phyloP scores from a whole-genome alignment of 2,797 vertebrate species.

The Geotria australis region DNA sequence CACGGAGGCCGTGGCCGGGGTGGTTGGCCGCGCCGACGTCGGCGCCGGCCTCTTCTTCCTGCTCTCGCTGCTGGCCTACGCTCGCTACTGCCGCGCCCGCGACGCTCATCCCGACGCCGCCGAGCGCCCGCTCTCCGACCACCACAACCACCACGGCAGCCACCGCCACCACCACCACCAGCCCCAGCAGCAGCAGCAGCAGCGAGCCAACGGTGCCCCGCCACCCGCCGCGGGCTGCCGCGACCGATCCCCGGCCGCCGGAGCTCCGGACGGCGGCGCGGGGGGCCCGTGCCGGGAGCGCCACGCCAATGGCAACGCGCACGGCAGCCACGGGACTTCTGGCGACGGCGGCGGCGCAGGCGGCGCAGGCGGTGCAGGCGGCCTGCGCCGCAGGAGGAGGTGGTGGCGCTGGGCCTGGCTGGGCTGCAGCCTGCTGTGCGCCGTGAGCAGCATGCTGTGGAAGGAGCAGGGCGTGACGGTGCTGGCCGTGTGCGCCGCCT shows the following conservation, averaged over 20 bases:
- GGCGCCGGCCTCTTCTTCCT: conserved; percentile 78
- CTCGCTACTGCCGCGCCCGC: conserved; percentile 43
- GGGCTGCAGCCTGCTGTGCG: conserved; percentile 33
- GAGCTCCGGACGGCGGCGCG: conserved; percentile 13
- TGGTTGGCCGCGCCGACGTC: conserved; percentile 72
- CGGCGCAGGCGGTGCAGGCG: neutral
- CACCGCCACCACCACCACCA: too few species aligned
- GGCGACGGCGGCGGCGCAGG: neutral
- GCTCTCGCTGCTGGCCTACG: conserved; percentile 58
- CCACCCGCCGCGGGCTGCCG: too few species aligned
- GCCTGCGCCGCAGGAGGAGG: neutral
- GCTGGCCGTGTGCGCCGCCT: conserved; percentile 49
- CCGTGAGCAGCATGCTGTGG: conserved; percentile 86
- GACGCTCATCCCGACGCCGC: conserved; percentile 1
- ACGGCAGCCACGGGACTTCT: too few species aligned
- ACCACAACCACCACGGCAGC: neutral
- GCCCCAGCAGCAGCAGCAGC: too few species aligned
- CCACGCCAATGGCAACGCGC: too few species aligned
- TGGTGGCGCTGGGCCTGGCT: conserved; percentile 45
- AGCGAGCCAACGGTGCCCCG: too few species aligned
- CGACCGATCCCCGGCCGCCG: too few species aligned
- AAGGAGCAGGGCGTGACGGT: conserved; percentile 95
- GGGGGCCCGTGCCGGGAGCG: conserved; percentile 12
- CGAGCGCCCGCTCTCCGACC: too few species aligned
- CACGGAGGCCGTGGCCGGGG: conserved; percentile 71